Base-by-base conservation (phyloP, 2,113 vertebrate species). In the Centrocercus urophasianus region DNA sequence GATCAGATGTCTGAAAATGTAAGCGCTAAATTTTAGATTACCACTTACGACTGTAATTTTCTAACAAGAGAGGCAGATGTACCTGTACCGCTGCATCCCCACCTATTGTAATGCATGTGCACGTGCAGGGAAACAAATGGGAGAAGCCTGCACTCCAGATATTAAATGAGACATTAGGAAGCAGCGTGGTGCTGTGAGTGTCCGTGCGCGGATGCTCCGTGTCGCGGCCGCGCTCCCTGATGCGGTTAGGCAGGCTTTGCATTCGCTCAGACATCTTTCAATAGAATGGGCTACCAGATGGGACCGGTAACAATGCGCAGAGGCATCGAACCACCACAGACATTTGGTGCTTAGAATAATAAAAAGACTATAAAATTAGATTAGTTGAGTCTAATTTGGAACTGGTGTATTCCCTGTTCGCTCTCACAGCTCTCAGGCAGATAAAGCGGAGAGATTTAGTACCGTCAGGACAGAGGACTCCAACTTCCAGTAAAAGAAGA, bases 361-460 rank as follows among this genome's bases (percentile, higher is more conserved):
- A 98, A 99, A 99, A 98, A 98, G 98, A 98, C 98, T 98, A 98
- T 98, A 98, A 98, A 99, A 99, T 99, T 98, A 98, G 98, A 98
- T 98, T 98, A 98, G 98, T 97, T 95, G 98, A 96, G 97, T 98
- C 97, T 98, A 98, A 98, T 98, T 98, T 98, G 97, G 97, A 98
- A 98, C 97, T 95, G 97, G 97, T 98, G 93, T 98, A 98, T 98
- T 98, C 98, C 98, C 98, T 94, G 73, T 95, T 95, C 97, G 96
- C 97, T 95, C 97, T 97, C 88, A 82, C 97, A 93, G 97, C 98
- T 98, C 97, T 97, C 92, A 97, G 97, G 97, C 96, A 98, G 98
- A 98, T 98, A 98, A 98, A 98, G 98, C 94, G 97, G 86, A 94
- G 97, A 98, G 98, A 98, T 98, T 98, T 97, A 98, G 97, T 98